These are phyloP conservation scores for Caenorhabditis plicata DNA, from an alignment of 2,888 invertebrate genomes.

Conservation along the genomic window DNA sequence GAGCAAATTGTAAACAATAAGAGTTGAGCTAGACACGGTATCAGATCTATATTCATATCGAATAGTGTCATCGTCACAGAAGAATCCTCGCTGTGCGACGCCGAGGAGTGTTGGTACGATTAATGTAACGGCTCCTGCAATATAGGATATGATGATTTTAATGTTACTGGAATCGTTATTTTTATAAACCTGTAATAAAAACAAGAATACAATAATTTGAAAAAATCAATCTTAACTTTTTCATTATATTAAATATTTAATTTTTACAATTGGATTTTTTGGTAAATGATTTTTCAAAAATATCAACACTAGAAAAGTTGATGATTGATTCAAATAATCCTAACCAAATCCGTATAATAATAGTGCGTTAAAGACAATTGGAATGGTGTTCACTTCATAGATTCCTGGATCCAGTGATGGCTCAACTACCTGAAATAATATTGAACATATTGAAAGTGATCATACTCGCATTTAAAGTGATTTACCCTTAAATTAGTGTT, in stretches of 20 bases:
- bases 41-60: conserved; percentile 34
- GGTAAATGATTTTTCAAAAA: conserved; percentile 1
- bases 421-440: conserved; percentile 34
- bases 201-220: neutral
- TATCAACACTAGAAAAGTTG: neutral
- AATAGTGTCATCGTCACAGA: conserved; percentile 49
- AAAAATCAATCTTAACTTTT: neutral
- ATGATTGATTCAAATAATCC: too few species aligned
- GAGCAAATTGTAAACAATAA: conserved; percentile 29
- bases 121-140: conserved; percentile 33
- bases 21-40: conserved; percentile 23
- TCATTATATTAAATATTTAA: neutral
- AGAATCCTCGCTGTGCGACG: conserved; percentile 41
- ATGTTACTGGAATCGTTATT: neutral
- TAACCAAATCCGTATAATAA: conserved; percentile 46
- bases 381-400: conserved; percentile 22
- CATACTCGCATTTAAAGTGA: too few species aligned
- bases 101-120: conserved; percentile 37
- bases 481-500: too few species aligned
- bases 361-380: conserved; percentile 31
- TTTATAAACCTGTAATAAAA: neutral
- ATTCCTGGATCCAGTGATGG: conserved; percentile 31
- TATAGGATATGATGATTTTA: neutral
- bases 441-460: too few species aligned
- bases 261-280: neutral